A percentile compares a stretch with the other conserved stretches of the same genome.
These are phyloP conservation scores for Lasioglossum pauxillum DNA, from an alignment of 2,888 invertebrate species.

Conservation along the genomic window DNA sequence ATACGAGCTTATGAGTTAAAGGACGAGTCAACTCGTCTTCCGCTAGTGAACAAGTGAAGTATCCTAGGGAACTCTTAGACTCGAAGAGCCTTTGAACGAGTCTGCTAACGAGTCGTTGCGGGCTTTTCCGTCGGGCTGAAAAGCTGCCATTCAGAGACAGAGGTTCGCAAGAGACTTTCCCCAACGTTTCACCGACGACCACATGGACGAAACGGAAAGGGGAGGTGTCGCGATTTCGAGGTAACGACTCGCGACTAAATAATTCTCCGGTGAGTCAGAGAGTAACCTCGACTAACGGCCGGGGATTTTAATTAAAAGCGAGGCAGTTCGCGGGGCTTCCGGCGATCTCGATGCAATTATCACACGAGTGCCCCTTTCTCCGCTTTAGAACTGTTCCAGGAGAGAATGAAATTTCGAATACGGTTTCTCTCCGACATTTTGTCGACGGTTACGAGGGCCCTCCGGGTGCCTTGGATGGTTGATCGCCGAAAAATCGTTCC, in stretches of 20 bases:
- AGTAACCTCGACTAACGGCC: neutral
- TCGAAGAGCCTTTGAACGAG: neutral
- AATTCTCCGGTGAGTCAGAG: slow-evolving; percentile 1
- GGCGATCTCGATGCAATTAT: slow-evolving; percentile 4
- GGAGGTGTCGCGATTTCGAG: slow-evolving; percentile 32
- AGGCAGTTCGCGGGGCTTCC: neutral
- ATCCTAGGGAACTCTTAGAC: neutral
- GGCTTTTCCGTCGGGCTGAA: slow-evolving; percentile 2
- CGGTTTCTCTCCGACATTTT: neutral
- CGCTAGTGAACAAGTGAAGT: neutral
- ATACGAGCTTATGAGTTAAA: neutral
- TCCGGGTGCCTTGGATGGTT: slow-evolving; percentile 6
- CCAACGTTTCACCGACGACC: neutral
- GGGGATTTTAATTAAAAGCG: slow-evolving; percentile 28
- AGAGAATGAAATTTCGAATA: neutral
- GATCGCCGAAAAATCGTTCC: slow-evolving; percentile 15
- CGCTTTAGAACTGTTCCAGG: neutral
- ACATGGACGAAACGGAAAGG: neutral
- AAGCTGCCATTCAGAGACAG: slow-evolving; percentile 6
- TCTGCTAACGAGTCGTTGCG: slow-evolving; percentile 1
- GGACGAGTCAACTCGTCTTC: neutral
- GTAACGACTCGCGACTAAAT: slow-evolving; percentile 34
- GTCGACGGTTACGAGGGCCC: slow-evolving; percentile 7
- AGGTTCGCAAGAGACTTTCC: neutral
- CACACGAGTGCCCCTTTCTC: neutral